Evolutionary conservation across 2,888 invertebrate genomes (phyloP).

Genomic region (Papilio gigon): DNA sequence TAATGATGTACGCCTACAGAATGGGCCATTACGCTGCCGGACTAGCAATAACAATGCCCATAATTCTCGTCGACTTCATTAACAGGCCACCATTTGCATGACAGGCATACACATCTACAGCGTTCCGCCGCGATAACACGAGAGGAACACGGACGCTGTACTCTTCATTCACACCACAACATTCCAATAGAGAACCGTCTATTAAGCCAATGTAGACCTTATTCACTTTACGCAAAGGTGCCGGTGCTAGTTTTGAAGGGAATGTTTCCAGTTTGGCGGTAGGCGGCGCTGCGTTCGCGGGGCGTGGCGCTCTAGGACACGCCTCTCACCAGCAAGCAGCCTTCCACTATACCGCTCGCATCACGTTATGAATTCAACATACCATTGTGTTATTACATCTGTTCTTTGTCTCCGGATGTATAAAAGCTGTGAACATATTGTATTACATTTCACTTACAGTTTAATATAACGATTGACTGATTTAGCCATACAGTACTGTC

Average conservation of each 20-base stretch:
- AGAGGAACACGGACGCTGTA: constrained; percentile 61
- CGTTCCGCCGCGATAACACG: constrained; percentile 60
- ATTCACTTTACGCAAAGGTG: constrained; percentile 47
- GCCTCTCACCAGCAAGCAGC: constrained; percentile 59
- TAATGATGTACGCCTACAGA: constrained; percentile 77
- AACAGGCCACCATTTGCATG: constrained; percentile 82
- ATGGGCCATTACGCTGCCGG: constrained; percentile 76
- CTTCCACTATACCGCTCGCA: constrained; percentile 46
- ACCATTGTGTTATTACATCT: constrained; percentile 38
- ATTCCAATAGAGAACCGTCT: constrained; percentile 29
- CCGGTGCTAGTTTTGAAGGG: constrained; percentile 44
- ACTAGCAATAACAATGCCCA: constrained; percentile 79
- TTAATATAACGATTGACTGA: too few relatives aligned
- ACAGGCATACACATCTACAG: constrained; percentile 66
- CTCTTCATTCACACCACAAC: constrained; percentile 44
- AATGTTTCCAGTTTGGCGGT: constrained; percentile 57
- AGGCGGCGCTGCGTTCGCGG: constrained; percentile 68
- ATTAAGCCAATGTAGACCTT: constrained; percentile 55
- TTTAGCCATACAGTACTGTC: too few relatives aligned
- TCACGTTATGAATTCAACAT: constrained; percentile 42
- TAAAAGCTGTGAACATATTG: constrained; percentile 33
- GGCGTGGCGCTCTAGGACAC: constrained; percentile 70
- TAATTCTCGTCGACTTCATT: constrained; percentile 82
- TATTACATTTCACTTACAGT: constrained; percentile 12
- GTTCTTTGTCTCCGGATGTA: constrained; percentile 31